Evolutionary conservation across 1,140 invertebrate species (phyloP), one percentile per base, ranked within the genome.

Genomic region (Littorina saxatilis): DNA sequence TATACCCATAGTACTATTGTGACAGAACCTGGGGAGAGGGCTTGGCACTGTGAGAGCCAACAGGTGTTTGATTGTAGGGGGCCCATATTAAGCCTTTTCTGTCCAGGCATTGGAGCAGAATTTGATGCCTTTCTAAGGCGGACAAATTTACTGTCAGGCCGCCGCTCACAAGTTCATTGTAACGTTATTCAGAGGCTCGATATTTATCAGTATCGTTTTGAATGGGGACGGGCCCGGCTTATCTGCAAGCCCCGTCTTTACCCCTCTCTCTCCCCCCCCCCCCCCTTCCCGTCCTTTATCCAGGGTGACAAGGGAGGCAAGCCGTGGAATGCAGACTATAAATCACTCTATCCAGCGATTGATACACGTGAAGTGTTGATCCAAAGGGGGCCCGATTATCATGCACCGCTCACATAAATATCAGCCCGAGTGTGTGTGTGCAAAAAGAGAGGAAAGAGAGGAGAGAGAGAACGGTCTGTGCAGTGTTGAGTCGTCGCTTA

Each of bases 331-430:
- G 76, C 29, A 37, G 55, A 1, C 29, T 29, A 39, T 78, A 78
- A 78, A 78, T 78, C 58, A 78, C 76, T 9, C 4, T 7, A 27
- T 13, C 27, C 76, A 35, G 32, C 76, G 55, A 78, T 78, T 78
- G 55, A 78, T 29, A 47, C 58, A 40, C 76, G 76, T 61, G 76
- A 78, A 78, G 43, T 43, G 76, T 66, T 78, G 76, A 78, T 78
- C 76, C 55, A 78, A 78, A 78, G 66, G 76, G n/a, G 39, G 55
- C 35, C 55, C 35, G 76, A 78, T 78, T 78, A 78, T 78, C 76
- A 78, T 78, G 76, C 76, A 78, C 55, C 76, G 76, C 43, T 78
- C 76, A 78, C 76, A 61, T 78, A 78, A 78, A 78, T 78, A 78
- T 78, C 50, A 43, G 58, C 9, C 29, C n/a, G n/a, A n/a, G n/a